Percentiles rank a stretch among this genome's conserved stretches.
These are phyloP conservation scores for Zeugodacus cucurbitae DNA, from an alignment of 1,140 invertebrate genomes.

Conservation along the genomic window DNA sequence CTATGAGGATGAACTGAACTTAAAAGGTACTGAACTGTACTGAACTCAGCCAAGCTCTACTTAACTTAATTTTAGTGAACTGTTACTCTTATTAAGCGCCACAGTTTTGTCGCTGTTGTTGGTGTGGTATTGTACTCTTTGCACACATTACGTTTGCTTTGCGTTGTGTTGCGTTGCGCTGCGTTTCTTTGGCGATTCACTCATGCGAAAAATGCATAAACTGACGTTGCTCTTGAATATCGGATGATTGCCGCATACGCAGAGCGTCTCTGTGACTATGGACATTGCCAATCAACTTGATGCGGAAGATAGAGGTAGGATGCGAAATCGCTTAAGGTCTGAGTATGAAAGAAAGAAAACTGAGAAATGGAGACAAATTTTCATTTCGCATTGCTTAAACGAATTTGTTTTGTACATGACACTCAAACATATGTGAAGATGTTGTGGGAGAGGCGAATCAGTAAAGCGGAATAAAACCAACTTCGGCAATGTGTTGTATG, in stretches of 20 bases:
- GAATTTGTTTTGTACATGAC: background rate
- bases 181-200: background rate
- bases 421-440: background rate
- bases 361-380: background rate
- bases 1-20: background rate
- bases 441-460: background rate
- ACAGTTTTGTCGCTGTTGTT: background rate
- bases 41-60: conserved; percentile 2
- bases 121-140: background rate
- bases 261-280: background rate
- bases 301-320: background rate
- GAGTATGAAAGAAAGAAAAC: background rate
- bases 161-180: background rate
- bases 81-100: background rate
- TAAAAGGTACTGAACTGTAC: background rate
- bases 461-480: background rate
- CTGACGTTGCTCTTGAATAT: background rate
- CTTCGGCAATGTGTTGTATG: background rate
- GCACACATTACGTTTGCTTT: background rate
- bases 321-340: background rate
- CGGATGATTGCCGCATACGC: background rate
- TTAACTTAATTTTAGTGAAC: conserved; percentile 27
- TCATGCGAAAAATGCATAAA: conserved; percentile 39
- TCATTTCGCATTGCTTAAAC: background rate
- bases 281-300: conserved; percentile 8